A percentile compares a stretch with the other conserved stretches of the same genome.
These are phyloP conservation scores for Epinephelus fuscoguttatus DNA, from an alignment of 2,113 vertebrate genomes.

Conservation along the genomic window DNA sequence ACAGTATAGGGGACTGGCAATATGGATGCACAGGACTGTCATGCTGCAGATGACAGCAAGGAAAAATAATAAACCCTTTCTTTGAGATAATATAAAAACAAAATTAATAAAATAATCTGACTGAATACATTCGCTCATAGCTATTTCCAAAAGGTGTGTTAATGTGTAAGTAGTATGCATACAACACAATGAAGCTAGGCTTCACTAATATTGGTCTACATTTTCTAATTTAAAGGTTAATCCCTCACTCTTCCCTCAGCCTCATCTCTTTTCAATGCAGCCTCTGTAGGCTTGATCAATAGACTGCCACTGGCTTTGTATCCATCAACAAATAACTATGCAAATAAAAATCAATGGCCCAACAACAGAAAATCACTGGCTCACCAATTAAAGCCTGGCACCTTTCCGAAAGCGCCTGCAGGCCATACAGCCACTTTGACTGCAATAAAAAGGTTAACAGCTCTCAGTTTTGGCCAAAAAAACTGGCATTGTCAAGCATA, in stretches of 20 bases:
- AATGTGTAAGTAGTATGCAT: neutral
- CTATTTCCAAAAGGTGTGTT: neutral
- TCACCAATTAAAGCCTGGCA: slow-evolving; percentile 79
- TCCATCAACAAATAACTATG: slow-evolving; percentile 86
- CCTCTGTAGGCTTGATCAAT: slow-evolving; percentile 70
- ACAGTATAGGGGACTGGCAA: neutral
- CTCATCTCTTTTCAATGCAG: slow-evolving; percentile 44
- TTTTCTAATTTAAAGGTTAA: slow-evolving; percentile 44
- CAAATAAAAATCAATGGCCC: slow-evolving; percentile 87
- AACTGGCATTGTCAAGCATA: slow-evolving; percentile 40
- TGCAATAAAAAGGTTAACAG: slow-evolving; percentile 66
- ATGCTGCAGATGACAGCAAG: neutral
- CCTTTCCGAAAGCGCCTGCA: slow-evolving; percentile 2
- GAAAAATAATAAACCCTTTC: neutral
- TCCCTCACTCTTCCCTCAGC: slow-evolving; percentile 23
- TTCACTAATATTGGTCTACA: neutral
- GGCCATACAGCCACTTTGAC: slow-evolving; percentile 30
- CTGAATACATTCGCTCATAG: neutral
- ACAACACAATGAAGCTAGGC: neutral
- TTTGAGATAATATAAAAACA: neutral
- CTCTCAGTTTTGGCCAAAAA: slow-evolving; percentile 35
- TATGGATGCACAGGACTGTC: neutral
- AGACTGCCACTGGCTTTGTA: slow-evolving; percentile 76
- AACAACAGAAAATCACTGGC: slow-evolving; percentile 84
- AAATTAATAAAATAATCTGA: neutral